Conservation (phyloP, 2,888 invertebrate species). For the Digitonthophagus gazella region DNA sequence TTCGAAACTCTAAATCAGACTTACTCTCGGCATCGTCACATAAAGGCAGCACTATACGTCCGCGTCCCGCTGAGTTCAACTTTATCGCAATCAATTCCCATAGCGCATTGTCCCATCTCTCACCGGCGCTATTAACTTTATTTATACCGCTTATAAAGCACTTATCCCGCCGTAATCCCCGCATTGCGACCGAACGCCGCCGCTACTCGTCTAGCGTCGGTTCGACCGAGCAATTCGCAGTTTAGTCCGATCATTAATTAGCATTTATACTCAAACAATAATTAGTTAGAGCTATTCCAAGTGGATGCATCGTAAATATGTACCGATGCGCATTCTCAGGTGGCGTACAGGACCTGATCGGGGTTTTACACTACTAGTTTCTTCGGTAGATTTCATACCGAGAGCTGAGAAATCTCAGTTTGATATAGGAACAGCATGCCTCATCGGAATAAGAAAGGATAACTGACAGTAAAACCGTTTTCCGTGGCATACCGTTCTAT, state of each 20-base stretch:
- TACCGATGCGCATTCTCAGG: slow-evolving; percentile 6
- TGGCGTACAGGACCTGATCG: background rate
- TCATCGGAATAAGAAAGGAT: background rate
- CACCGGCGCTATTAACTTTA: slow-evolving; percentile 2
- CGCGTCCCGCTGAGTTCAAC: background rate
- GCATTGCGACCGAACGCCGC: background rate
- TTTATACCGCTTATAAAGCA: slow-evolving; percentile 6
- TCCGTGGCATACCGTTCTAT: background rate
- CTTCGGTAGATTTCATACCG: too few species aligned
- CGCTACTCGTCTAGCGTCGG: background rate
- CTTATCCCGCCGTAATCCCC: slow-evolving; percentile 8
- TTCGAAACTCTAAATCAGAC: background rate
- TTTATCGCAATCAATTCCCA: background rate
- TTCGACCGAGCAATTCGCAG: background rate
- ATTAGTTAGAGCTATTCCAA: slow-evolving; percentile 3
- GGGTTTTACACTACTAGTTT: too few species aligned
- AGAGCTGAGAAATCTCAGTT: background rate
- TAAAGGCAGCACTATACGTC: background rate
- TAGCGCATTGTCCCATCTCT: background rate
- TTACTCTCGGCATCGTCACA: background rate
- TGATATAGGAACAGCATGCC: background rate
- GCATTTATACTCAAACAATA: slow-evolving; percentile 10
- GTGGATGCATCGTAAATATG: slow-evolving; percentile 1
- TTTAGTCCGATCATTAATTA: slow-evolving; percentile 3
- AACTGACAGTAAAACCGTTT: background rate